Evolutionary conservation across 92 coral and sea anemone genomes (phyloP).

Genomic region (Blastomussa wellsi): DNA sequence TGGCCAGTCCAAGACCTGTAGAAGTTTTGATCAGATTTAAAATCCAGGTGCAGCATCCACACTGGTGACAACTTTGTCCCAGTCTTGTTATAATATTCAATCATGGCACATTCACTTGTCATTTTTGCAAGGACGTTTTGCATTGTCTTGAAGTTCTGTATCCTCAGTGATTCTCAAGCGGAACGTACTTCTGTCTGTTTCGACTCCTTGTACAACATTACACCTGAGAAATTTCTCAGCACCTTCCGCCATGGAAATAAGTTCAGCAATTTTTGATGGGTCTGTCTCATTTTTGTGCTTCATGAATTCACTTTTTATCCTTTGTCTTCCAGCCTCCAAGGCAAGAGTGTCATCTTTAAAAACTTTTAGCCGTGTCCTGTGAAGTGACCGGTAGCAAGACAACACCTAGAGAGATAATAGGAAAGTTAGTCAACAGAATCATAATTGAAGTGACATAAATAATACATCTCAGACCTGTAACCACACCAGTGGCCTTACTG

Average conservation of each 20-base stretch:
- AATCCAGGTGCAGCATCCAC: background rate
- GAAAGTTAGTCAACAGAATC: background rate
- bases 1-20: too few relatives aligned
- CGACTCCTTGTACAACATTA: slow-evolving; percentile 85
- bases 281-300: slow-evolving; percentile 78
- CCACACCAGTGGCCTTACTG: background rate
- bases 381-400: slow-evolving; percentile 83
- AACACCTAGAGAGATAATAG: slow-evolving; percentile 62
- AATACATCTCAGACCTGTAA: background rate
- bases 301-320: slow-evolving; percentile 75
- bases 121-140: slow-evolving; percentile 57
- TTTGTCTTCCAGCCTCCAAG: slow-evolving; percentile 77
- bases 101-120: background rate
- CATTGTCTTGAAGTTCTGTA: slow-evolving; percentile 83
- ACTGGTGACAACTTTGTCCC: background rate
- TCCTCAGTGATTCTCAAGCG: slow-evolving; percentile 68
- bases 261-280: slow-evolving; percentile 75
- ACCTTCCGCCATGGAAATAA: slow-evolving; percentile 71
- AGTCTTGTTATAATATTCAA: background rate
- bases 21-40: too few relatives aligned
- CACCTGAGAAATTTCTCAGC: slow-evolving; percentile 79
- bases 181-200: slow-evolving; percentile 60
- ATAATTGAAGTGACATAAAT: background rate
- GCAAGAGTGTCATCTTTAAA: slow-evolving; percentile 76
- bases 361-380: slow-evolving; percentile 79